phyloP scores from a whole-genome alignment of 2,113 vertebrate species.

The Peromyscus polionotus region DNA sequence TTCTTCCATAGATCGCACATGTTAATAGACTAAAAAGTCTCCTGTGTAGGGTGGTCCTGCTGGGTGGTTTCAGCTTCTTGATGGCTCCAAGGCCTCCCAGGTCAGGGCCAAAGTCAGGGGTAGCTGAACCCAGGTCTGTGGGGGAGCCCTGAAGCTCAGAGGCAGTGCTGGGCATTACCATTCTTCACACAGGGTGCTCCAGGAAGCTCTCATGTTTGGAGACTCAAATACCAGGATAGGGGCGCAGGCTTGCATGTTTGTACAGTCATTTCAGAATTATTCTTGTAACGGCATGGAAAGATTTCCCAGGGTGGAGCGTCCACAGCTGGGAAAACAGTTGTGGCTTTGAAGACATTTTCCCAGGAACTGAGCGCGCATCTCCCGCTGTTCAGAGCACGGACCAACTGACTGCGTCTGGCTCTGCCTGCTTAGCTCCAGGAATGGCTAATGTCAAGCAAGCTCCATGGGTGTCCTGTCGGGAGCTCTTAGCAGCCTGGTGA shows the following conservation, averaged over 20 bases:
- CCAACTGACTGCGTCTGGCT: conserved; percentile 83
- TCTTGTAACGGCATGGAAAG: conserved; percentile 85
- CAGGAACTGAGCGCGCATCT: conserved; percentile 86
- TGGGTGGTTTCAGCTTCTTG: conserved; percentile 1
- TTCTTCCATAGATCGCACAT: not conserved
- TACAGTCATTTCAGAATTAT: conserved; percentile 86
- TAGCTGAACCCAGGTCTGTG: not conserved
- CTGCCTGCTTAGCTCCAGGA: conserved; percentile 61
- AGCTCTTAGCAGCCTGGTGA: not conserved
- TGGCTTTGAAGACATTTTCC: conserved; percentile 92
- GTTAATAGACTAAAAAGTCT: not conserved
- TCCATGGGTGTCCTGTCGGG: not conserved
- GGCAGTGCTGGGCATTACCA: not conserved
- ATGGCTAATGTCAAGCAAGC: conserved; percentile 71
- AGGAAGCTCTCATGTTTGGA: conserved; percentile 39
- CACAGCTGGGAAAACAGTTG: conserved; percentile 92
- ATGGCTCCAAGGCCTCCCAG: not conserved
- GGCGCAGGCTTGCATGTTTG: conserved; percentile 83
- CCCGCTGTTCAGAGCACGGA: conserved; percentile 88
- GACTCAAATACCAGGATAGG: conserved; percentile 80
- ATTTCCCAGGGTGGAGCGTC: conserved; percentile 89
- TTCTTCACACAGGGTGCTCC: not conserved
- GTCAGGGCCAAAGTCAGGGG: not conserved
- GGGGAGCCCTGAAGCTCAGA: not conserved
- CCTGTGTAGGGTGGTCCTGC: not conserved